Evolutionary conservation across 1,140 invertebrate genomes (phyloP), one percentile per base, ranked within the genome.

Genomic region (Diabrotica undecimpunctata): DNA sequence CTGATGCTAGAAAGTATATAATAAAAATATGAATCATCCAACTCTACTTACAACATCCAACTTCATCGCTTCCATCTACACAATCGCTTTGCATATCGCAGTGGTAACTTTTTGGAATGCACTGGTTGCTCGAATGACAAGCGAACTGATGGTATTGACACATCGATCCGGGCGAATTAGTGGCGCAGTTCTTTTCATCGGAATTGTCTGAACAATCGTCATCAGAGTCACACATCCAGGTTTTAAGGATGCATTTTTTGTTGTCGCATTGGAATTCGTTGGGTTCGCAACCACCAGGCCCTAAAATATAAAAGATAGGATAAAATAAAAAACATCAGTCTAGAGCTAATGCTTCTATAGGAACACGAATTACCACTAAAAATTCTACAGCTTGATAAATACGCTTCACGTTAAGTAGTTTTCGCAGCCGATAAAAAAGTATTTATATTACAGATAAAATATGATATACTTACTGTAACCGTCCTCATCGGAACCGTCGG

Each of bases 131-230:
- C 57, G 85, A 85, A 8, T 74, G 68, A 77, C 97, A 99, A 64
- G 89, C 82, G 79, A 90, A 98, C 78, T 99, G 95, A 66, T 89
- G 86, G 54, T 87, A 83, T 12, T 83, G 81, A 75, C 96, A 99
- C 0, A 83, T 80, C 0, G 89, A 86, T 7, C 87, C 90, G 37
- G 84, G 84, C 6, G 79, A 78, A 36, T 77, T 75, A 7, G 82
- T 77, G 0, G 77, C 81, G 71, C 91, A 94, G 67, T 85, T 83
- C 55, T 81, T 77, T 78, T 93, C 92, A 72, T 94, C 93, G 2
- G 90, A 93, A n/a, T 87, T 86, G 79, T 99, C 96, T 1, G 87
- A 89, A 76, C 97, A 99, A 79, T 99, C 96, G 74, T 94, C 87
- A 67, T 97, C 94, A 5, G 81, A 82, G 66, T 88, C 97, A 78